Evolutionary conservation across 2,797 vertebrate genomes (phyloP).

Genomic region (Hippopotamyrus pictus): DNA sequence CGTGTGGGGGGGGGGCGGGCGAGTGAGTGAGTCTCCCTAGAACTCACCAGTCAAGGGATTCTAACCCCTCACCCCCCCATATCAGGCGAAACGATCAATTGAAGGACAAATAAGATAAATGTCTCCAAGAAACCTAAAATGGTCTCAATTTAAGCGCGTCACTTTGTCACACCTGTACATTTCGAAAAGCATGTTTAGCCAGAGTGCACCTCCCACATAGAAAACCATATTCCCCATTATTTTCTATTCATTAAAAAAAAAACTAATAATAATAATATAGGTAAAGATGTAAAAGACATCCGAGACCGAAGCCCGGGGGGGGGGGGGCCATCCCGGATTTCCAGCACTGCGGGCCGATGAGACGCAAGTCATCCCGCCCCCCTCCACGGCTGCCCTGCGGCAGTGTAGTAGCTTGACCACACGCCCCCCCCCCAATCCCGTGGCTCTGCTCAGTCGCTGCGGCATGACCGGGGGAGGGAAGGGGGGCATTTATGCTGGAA

Average conservation of each 20-base stretch:
- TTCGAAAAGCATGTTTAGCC: constrained; percentile 30
- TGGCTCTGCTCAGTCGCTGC: constrained; percentile 70
- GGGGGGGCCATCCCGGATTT: not conserved
- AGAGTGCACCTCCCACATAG: constrained; percentile 75
- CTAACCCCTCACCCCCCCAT: not conserved
- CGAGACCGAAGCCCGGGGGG: constrained; percentile 48
- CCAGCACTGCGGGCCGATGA: not conserved
- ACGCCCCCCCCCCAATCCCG: constrained; percentile 49
- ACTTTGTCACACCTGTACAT: constrained; percentile 30
- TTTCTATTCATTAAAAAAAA: constrained; percentile 67
- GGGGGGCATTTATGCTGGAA: constrained; percentile 77
- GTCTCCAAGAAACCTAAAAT: not conserved
- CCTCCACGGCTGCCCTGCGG: constrained; percentile 76
- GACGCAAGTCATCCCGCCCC: constrained; percentile 57
- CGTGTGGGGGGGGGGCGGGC: not conserved
- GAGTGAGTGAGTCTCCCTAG: not conserved
- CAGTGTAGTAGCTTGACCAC: constrained; percentile 65
- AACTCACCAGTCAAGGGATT: not conserved
- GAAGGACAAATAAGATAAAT: not conserved
- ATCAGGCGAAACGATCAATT: not conserved
- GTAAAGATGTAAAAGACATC: constrained; percentile 93
- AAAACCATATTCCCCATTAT: constrained; percentile 51
- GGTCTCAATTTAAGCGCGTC: not conserved
- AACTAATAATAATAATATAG: constrained; percentile 80
- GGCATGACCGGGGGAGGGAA: constrained; percentile 51